Evolutionary conservation across 2,888 invertebrate species (phyloP).

Genomic region (Hirudinaria manillensis): DNA sequence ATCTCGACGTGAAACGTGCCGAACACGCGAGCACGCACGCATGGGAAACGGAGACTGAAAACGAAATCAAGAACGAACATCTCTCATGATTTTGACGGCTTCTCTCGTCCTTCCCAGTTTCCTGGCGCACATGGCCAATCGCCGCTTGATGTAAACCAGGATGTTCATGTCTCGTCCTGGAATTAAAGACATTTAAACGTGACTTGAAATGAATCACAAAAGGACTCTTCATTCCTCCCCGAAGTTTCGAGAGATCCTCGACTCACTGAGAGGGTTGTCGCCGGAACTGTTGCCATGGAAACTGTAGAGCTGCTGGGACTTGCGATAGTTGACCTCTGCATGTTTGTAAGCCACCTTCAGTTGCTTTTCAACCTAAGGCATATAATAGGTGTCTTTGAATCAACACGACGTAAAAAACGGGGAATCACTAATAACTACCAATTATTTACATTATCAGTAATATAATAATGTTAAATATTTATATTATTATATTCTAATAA

Average conservation of each 20-base stretch:
- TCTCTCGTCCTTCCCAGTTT: slow-evolving; percentile 88
- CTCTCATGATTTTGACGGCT: slow-evolving; percentile 91
- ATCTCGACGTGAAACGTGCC: not conserved
- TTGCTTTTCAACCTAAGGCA: slow-evolving; percentile 66
- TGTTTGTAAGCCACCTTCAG: slow-evolving; percentile 75
- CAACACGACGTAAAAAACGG: no score
- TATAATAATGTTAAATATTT: no score
- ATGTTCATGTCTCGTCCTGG: slow-evolving; percentile 82
- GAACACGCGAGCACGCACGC: not conserved
- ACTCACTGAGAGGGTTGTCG: slow-evolving; percentile 67
- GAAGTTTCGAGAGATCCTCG: no score
- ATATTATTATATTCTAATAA: no score
- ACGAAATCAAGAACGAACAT: slow-evolving; percentile 58
- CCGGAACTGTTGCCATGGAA: slow-evolving; percentile 62
- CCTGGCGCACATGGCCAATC: slow-evolving; percentile 93
- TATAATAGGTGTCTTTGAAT: not conserved
- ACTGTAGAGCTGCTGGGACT: slow-evolving; percentile 74
- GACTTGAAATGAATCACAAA: not conserved
- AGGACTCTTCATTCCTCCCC: not conserved
- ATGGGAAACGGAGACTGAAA: not conserved
- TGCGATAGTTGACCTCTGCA: slow-evolving; percentile 73
- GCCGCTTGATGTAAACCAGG: slow-evolving; percentile 82
- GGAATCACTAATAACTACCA: no score
- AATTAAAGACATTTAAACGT: not conserved
- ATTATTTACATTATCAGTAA: no score